Conservation (phyloP, 2,113 vertebrate genomes). For the Burhinus oedicnemus region DNA sequence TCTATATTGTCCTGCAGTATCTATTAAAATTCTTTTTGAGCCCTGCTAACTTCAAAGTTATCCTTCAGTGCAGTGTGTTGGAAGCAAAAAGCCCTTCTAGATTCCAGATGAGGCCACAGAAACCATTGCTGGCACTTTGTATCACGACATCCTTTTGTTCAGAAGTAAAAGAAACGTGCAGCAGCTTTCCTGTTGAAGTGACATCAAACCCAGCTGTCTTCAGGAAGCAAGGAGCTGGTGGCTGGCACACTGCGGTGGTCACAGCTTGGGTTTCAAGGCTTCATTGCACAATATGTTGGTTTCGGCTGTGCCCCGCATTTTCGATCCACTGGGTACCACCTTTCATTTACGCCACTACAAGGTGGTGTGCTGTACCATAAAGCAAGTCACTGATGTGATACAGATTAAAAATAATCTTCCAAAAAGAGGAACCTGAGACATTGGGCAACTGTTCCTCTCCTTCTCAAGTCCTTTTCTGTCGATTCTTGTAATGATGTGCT, state of each 20-base stretch:
- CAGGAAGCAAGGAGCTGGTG: not conserved
- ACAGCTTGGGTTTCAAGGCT: not conserved
- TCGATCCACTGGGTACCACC: not conserved
- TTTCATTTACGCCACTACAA: rapidly evolving
- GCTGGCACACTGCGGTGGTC: not conserved
- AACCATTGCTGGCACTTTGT: too few relatives aligned
- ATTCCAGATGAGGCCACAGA: too few relatives aligned
- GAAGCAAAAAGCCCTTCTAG: too few relatives aligned
- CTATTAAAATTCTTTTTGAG: not conserved
- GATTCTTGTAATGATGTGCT: not conserved
- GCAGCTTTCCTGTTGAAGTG: not conserved
- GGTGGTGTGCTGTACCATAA: not conserved
- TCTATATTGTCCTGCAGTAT: not conserved
- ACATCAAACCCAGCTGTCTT: not conserved
- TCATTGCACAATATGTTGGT: rapidly evolving
- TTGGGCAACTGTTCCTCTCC: not conserved
- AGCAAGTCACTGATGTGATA: not conserved
- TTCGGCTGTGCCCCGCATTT: not conserved
- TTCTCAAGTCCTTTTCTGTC: not conserved
- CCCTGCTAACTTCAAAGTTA: not conserved
- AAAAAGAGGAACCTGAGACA: not conserved
- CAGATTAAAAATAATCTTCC: not conserved
- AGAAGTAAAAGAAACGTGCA: not conserved
- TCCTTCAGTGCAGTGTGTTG: not conserved
- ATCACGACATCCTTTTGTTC: not conserved